phyloP scores from a whole-genome alignment of 2,113 vertebrate species.

The Dasyornis broadbenti region DNA sequence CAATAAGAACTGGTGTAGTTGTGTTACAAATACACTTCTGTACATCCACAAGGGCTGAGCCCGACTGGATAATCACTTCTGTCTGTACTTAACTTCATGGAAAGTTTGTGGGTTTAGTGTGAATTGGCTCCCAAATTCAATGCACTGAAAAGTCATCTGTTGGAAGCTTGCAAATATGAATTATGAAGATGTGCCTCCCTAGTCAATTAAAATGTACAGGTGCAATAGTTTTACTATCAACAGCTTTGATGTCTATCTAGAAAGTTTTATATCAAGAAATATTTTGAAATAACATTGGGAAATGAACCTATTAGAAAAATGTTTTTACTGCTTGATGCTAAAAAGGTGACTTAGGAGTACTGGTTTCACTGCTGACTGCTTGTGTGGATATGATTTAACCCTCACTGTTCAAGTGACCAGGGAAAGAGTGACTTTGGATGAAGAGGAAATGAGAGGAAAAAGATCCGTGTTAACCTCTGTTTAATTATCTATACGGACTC shows the following conservation, averaged over 20 bases:
- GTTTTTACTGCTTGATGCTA: background rate
- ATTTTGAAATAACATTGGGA: background rate
- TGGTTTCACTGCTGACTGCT: background rate
- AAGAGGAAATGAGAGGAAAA: background rate
- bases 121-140: background rate
- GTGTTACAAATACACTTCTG: background rate
- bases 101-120: background rate
- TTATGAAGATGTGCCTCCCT: background rate
- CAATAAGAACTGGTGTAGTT: background rate
- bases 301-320: background rate
- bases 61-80: background rate
- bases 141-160: background rate
- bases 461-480: fast-evolving
- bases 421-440: background rate
- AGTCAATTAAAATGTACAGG: conserved; percentile 16
- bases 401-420: background rate
- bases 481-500: background rate
- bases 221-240: background rate
- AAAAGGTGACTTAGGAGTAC: background rate
- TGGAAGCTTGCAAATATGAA: background rate
- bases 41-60: background rate
- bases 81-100: background rate
- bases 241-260: conserved; percentile 5
- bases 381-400: background rate
- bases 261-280: background rate